These are phyloP conservation scores for Nematostella vectensis DNA, from an alignment of 92 coral and sea anemone species.

Conservation along the genomic window DNA sequence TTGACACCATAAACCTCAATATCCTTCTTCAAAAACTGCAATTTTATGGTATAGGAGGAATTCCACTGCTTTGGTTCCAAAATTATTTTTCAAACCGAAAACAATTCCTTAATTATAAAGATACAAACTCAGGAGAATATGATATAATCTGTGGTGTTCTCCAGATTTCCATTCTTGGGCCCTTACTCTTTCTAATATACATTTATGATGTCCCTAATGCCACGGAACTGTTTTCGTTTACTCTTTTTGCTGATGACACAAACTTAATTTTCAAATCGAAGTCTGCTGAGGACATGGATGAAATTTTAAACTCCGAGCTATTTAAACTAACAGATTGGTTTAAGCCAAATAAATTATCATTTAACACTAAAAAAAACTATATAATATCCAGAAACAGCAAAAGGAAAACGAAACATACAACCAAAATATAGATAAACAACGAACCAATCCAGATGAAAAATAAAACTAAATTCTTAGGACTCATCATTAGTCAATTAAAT, in stretches of 20 bases:
- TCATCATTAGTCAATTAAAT: background rate
- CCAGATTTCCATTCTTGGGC: background rate
- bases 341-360: background rate
- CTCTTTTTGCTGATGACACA: slow-evolving; percentile 5
- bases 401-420: background rate
- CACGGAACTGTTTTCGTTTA: background rate
- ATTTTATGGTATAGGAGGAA: slow-evolving; percentile 8
- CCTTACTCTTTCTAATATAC: background rate
- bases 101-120: slow-evolving; percentile 6
- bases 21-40: slow-evolving; percentile 15
- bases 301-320: background rate
- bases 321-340: background rate
- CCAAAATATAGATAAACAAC: background rate
- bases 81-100: slow-evolving; percentile 15
- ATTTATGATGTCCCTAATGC: background rate
- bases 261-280: background rate
- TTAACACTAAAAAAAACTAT: background rate
- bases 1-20: slow-evolving; percentile 16
- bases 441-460: background rate
- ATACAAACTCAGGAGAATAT: background rate
- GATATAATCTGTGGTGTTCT: slow-evolving; percentile 2
- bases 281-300: background rate
- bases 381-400: background rate
- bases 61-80: too few relatives aligned
- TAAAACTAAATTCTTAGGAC: slow-evolving; percentile 1